Evolutionary conservation across 2,888 invertebrate species (phyloP).

Genomic region (Exephanes ischioxanthus): DNA sequence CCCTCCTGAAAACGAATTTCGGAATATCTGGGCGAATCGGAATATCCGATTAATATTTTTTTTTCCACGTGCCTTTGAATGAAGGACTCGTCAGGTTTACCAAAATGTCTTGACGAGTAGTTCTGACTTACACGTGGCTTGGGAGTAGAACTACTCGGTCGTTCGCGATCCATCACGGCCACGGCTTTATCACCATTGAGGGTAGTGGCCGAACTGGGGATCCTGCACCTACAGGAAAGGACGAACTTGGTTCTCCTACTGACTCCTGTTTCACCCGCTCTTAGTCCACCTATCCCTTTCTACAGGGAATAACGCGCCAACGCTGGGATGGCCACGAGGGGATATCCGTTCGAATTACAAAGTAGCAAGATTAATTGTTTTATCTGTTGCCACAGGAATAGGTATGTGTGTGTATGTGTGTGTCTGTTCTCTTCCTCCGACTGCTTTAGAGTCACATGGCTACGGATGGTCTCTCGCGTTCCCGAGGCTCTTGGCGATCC

Average conservation of each 20-base stretch:
- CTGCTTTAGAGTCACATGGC: constrained; percentile 23
- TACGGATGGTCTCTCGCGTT: constrained; percentile 44
- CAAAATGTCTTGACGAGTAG: background rate
- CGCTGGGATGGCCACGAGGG: constrained; percentile 52
- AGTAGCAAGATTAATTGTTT: constrained; percentile 77
- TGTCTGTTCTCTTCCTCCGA: constrained; percentile 32
- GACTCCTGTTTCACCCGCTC: constrained; percentile 35
- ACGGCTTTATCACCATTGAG: constrained; percentile 59
- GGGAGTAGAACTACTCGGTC: constrained; percentile 1
- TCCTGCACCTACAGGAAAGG: constrained; percentile 30
- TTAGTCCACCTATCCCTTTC: constrained; percentile 39
- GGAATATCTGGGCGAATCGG: too few relatives aligned
- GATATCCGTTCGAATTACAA: constrained; percentile 70
- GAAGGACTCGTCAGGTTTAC: background rate
- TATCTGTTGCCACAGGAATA: constrained; percentile 64
- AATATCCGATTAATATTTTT: background rate
- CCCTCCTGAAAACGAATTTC: too few relatives aligned
- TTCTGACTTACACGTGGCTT: constrained; percentile 1
- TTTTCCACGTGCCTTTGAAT: background rate
- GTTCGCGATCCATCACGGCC: constrained; percentile 56
- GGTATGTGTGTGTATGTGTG: constrained; percentile 3
- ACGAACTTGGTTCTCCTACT: constrained; percentile 42
- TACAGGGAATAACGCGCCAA: constrained; percentile 36
- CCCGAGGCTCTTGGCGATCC: constrained; percentile 50
- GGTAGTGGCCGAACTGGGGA: constrained; percentile 37